phyloP scores from a whole-genome alignment of 2,113 vertebrate genomes.

The Ciconia stormi region DNA sequence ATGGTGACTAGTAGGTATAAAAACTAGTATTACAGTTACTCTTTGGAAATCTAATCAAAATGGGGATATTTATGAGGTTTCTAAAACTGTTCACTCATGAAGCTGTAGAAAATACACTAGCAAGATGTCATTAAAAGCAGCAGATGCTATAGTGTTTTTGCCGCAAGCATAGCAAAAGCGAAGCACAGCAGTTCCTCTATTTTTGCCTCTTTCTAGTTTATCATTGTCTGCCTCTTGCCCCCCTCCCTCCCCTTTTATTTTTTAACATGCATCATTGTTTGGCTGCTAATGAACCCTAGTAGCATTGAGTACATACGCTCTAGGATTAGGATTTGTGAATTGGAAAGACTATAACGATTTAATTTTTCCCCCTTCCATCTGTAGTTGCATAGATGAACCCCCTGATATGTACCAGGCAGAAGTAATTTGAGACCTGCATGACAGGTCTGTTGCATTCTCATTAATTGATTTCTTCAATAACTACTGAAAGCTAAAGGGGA shows the following conservation, averaged over 20 bases:
- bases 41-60: slow-evolving; percentile 5
- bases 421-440: not conserved
- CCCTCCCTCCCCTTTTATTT: not conserved
- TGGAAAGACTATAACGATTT: not conserved
- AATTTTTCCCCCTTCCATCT: not conserved
- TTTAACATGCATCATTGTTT: not conserved
- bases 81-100: not conserved
- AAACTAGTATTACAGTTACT: not conserved
- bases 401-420: not conserved
- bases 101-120: not conserved
- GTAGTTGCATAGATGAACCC: not conserved
- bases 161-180: not conserved
- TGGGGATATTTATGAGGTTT: not conserved
- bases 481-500: not conserved
- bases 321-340: slow-evolving; percentile 21
- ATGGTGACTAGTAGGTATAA: not conserved
- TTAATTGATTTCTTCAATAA: slow-evolving; percentile 21
- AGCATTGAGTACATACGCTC: not conserved
- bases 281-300: not conserved
- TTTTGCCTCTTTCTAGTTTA: not conserved
- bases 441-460: not conserved
- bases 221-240: not conserved
- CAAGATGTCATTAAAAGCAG: slow-evolving; percentile 15
- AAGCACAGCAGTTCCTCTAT: not conserved
- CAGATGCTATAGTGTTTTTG: not conserved